phyloP scores from a whole-genome alignment of 2,797 vertebrate species.

The Myiotriccus ornatus region DNA sequence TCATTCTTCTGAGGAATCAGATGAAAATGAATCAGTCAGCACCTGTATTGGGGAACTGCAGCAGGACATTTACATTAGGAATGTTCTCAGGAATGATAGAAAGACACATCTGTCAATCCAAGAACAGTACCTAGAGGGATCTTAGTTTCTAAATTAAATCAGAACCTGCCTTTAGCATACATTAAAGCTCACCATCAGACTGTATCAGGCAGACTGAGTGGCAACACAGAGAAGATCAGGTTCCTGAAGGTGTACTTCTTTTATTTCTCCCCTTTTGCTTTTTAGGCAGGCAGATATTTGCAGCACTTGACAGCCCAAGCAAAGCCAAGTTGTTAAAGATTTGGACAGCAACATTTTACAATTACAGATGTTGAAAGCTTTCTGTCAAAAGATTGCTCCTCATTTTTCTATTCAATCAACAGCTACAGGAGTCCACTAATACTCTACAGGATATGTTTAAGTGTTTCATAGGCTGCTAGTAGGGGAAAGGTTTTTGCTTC shows the following conservation, averaged over 20 bases:
- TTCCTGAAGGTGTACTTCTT: not conserved
- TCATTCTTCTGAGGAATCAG: not conserved
- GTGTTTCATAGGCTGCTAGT: not conserved
- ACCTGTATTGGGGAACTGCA: not conserved
- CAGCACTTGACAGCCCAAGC: constrained; percentile 11
- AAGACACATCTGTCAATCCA: constrained; percentile 9
- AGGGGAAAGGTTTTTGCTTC: constrained; percentile 26
- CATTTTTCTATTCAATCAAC: constrained; percentile 55
- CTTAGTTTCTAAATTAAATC: constrained; percentile 45
- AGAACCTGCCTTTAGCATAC: not conserved
- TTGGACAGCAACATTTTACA: constrained; percentile 34
- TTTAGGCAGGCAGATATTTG: constrained; percentile 15
- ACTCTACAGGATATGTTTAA: not conserved
- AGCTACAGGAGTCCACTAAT: not conserved
- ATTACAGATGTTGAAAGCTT: constrained; percentile 61
- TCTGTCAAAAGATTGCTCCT: constrained; percentile 37
- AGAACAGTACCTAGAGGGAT: not conserved
- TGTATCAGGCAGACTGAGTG: not conserved
- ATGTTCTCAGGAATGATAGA: not conserved
- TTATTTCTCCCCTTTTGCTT: not conserved
- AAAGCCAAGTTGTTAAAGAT: constrained; percentile 24
- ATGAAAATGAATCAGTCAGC: not conserved
- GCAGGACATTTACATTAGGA: not conserved
- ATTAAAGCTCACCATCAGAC: not conserved
- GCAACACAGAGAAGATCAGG: not conserved